These are phyloP conservation scores for Pediacus dermestoides DNA, from an alignment of 2,888 invertebrate genomes.

Conservation along the genomic window DNA sequence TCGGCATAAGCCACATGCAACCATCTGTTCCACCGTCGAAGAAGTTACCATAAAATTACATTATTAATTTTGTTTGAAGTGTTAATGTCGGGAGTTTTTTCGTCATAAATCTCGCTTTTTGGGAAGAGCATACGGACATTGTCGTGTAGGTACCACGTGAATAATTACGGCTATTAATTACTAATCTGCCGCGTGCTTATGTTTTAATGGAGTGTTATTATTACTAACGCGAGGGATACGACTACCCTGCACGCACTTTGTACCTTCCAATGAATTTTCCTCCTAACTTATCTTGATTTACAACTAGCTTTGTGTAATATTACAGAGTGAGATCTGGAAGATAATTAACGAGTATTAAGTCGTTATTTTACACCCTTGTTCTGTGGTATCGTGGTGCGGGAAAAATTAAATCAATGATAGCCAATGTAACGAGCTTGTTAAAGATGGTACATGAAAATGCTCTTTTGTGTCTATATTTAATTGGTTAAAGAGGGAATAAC, in stretches of 20 bases:
- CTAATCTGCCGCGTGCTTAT: slow-evolving; percentile 40
- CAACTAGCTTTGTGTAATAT: slow-evolving; percentile 31
- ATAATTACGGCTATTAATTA: slow-evolving; percentile 43
- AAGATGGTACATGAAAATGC: too few relatives aligned
- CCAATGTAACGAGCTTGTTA: too few relatives aligned
- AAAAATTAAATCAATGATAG: slow-evolving; percentile 30
- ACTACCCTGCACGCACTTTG: slow-evolving; percentile 27
- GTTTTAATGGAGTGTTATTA: slow-evolving; percentile 42
- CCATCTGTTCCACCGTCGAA: slow-evolving; percentile 27
- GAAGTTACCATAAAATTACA: slow-evolving; percentile 28
- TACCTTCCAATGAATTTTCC: not conserved
- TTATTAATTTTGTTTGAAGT: slow-evolving; percentile 32
- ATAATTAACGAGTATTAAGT: slow-evolving; percentile 38
- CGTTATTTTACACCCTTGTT: slow-evolving; percentile 32
- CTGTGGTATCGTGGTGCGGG: slow-evolving; percentile 14
- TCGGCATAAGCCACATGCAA: slow-evolving; percentile 30
- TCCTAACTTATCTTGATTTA: slow-evolving; percentile 26
- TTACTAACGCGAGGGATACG: slow-evolving; percentile 34
- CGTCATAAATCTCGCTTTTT: too few relatives aligned
- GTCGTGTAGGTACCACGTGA: too few relatives aligned
- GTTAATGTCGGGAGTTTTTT: too few relatives aligned
- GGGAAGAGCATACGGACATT: not conserved
- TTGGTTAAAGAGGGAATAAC: too few relatives aligned
- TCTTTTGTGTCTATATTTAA: too few relatives aligned
- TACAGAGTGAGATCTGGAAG: slow-evolving; percentile 29